These are phyloP conservation scores for Desmophyllum pertusum DNA, from an alignment of 92 coral and sea anemone genomes.

Conservation along the genomic window DNA sequence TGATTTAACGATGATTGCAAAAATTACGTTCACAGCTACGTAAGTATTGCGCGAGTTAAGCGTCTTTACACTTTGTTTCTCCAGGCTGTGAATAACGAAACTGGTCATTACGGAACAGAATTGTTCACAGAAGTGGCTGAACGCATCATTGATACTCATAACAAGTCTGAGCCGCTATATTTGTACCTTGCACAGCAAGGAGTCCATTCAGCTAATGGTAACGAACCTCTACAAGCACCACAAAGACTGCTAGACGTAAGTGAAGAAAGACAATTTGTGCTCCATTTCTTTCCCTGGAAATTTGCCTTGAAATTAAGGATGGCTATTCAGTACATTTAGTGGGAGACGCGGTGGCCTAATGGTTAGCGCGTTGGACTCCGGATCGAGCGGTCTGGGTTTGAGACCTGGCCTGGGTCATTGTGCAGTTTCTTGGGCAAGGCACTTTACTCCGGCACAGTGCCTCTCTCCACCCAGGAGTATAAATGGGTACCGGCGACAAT, in stretches of 20 bases:
- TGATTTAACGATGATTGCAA: not conserved
- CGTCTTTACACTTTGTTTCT: not conserved
- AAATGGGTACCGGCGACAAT: no score
- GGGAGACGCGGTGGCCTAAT: no score
- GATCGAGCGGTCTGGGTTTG: no score
- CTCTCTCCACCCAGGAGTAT: no score
- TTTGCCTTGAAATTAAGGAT: not conserved
- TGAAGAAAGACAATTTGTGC: not conserved
- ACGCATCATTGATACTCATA: conserved; percentile 80
- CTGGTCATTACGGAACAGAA: conserved; percentile 94
- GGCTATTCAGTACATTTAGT: no score
- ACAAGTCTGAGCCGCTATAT: conserved; percentile 82
- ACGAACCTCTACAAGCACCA: conserved; percentile 94
- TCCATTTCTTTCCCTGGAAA: not conserved
- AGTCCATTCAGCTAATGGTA: conserved; percentile 88
- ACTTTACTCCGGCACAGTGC: no score
- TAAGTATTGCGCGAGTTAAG: no score
- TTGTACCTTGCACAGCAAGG: conserved; percentile 96
- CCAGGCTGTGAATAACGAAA: conserved; percentile 83
- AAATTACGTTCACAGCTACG: not conserved
- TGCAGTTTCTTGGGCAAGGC: no score
- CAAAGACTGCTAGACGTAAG: conserved; percentile 75
- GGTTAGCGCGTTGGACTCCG: no score
- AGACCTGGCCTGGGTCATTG: no score
- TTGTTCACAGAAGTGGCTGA: conserved; percentile 83